Evolutionary conservation across 2,888 invertebrate species (phyloP).

Genomic region (Cephus rjabovi): DNA sequence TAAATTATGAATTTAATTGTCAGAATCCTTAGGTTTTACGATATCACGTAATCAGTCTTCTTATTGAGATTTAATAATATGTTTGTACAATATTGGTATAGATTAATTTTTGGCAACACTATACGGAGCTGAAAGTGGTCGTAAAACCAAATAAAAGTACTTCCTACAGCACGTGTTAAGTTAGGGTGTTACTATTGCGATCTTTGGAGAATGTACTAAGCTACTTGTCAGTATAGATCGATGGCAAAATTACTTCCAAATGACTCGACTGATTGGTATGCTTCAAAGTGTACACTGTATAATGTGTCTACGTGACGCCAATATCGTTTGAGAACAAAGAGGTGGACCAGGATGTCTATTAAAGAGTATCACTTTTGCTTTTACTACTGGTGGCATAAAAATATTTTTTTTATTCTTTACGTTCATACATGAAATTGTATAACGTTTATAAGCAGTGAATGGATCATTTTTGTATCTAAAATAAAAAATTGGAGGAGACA

Average conservation of each 20-base stretch:
- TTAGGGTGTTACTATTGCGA: not conserved
- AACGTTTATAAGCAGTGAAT: not conserved
- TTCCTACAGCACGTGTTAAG: not conserved
- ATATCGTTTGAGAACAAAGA: not conserved
- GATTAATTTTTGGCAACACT: not conserved
- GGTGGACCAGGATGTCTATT: not conserved
- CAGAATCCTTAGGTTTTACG: not conserved
- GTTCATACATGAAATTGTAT: not conserved
- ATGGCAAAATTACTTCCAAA: not conserved
- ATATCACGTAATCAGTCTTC: not conserved
- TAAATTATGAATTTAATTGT: not conserved
- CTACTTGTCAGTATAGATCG: not conserved
- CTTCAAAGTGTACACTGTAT: not conserved
- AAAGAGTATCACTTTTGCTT: not conserved
- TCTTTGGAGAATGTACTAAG: not conserved
- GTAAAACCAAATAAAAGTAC: not conserved
- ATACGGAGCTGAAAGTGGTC: not conserved
- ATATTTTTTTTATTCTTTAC: not conserved
- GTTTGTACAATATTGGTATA: not conserved
- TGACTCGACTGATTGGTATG: conserved; percentile 7
- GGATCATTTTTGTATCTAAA: not conserved
- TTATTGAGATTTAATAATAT: not conserved
- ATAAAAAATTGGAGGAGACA: not conserved
- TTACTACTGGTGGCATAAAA: not conserved
- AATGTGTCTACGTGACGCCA: not conserved